Evolutionary conservation across 2,113 vertebrate species (phyloP), one percentile per base, ranked within the genome.

Genomic region (Pongo pygmaeus): DNA sequence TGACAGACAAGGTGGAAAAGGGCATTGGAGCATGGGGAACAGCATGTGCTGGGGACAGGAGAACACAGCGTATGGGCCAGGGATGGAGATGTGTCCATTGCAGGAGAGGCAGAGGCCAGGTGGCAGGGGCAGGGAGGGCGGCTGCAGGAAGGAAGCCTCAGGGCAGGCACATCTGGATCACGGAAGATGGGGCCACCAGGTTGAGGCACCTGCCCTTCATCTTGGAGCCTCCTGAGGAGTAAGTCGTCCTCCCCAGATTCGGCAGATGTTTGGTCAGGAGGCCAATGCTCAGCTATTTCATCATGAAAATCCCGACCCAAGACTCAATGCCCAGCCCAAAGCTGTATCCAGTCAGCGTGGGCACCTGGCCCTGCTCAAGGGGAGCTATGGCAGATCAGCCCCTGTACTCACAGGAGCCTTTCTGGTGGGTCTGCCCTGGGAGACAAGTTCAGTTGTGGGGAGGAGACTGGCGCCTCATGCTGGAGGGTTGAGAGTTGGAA

Each of bases 1-100:
- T 78, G 38, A 69, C 32, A 57, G 43, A 74, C 32, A 35, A 0
- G 27, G 13, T 50, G 14, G 14, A 46, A 35, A 69, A 61, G 55
- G 57, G 8, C 70, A 13, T 16, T 12, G 5, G 30, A 89, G 70
- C 1, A 35, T 27, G 5, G 0, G 27, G 55, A 64, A 43, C 7
- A 27, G 43, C 55, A 25, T 20, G 3, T 27, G 35, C 86, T 30
- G 85, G 78, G 40, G 38, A 0, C 57, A 20, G 57, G 20, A 20
- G 1, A 30, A 6, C 0, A 2, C 16, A 6, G 27, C 1, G 10
- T 22, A 2, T 40, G 40, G 30, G 14, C 59, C 27, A 38, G 61
- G 23, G 52, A 10, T 7, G 14, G 67, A 40, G 46, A 74, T 48
- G 3, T 16, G 18, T n/a, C 86, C 13, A 2, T 0, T 22, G 61